Percentiles rank a stretch among this genome's conserved stretches.
Conservation (phyloP, 2,888 invertebrate species). For the Pterostichus madidus region DNA sequence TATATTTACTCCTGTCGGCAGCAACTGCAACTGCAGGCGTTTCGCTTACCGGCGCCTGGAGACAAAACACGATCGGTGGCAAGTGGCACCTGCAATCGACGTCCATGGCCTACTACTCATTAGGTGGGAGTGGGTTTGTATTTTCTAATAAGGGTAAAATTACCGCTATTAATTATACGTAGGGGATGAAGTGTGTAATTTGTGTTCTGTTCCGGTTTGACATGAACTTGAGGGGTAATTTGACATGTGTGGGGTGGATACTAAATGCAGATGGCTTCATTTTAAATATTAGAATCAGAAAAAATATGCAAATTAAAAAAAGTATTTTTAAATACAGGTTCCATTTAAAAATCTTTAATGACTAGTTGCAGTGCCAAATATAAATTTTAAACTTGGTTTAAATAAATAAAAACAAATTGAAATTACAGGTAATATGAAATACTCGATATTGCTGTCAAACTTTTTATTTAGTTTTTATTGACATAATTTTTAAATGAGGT, state of each 20-base stretch:
- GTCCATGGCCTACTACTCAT: constrained; percentile 6
- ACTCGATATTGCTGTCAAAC: too few species aligned
- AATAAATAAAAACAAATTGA: too few species aligned
- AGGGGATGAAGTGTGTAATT: constrained; percentile 7
- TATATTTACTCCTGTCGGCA: constrained; percentile 11
- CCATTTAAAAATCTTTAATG: too few species aligned
- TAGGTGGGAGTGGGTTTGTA: constrained; percentile 58
- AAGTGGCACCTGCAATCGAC: constrained; percentile 13
- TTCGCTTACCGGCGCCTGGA: constrained; percentile 1
- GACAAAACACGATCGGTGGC: constrained; percentile 38
- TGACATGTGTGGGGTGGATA: background rate
- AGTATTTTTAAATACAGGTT: too few species aligned
- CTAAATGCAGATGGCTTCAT: constrained; percentile 29
- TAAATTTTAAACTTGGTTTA: too few species aligned
- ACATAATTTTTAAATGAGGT: too few species aligned
- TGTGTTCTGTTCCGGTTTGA: constrained; percentile 3
- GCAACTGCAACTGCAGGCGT: background rate
- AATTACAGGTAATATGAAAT: too few species aligned
- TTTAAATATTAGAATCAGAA: background rate
- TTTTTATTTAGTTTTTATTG: too few species aligned
- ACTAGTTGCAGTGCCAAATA: too few species aligned
- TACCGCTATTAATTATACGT: constrained; percentile 39
- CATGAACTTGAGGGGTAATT: constrained; percentile 11
- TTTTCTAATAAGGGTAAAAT: constrained; percentile 63
- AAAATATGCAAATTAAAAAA: too few species aligned